A percentile compares a stretch with the other conserved stretches of the same genome.
These are phyloP conservation scores for Paramormyrops hopkinsi DNA, from an alignment of 2,797 vertebrate species.

Conservation along the genomic window DNA sequence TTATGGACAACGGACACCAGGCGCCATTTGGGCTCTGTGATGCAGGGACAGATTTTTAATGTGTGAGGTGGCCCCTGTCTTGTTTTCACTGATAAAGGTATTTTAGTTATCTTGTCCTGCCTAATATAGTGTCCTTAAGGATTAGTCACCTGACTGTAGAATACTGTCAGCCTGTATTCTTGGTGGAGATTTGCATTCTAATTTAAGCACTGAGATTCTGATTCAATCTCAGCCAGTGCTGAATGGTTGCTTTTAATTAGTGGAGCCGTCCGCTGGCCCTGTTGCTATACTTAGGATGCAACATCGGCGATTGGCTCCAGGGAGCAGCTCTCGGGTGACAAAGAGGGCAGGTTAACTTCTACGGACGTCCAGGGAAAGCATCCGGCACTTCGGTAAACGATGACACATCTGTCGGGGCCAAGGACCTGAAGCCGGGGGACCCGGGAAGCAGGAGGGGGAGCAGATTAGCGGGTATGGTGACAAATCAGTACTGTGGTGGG, in stretches of 20 bases:
- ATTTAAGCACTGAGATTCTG: background rate
- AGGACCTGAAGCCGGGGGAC: background rate
- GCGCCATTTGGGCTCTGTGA: background rate
- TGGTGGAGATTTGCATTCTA: conserved; percentile 12
- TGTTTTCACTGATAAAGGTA: conserved; percentile 14
- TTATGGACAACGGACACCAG: background rate
- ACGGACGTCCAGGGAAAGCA: background rate
- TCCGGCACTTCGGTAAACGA: background rate
- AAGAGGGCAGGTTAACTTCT: background rate
- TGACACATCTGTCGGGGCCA: conserved; percentile 17
- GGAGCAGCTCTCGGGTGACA: conserved; percentile 16
- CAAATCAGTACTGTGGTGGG: background rate
- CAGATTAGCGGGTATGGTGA: background rate
- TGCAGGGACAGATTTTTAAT: background rate
- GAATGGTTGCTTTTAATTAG: conserved; percentile 9
- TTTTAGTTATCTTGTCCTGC: conserved; percentile 6
- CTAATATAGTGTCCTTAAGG: conserved; percentile 7
- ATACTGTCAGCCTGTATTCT: background rate
- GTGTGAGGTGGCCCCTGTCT: background rate
- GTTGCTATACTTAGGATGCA: background rate
- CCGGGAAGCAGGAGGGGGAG: background rate
- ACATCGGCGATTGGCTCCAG: background rate
- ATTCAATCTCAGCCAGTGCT: background rate
- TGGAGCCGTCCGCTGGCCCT: background rate
- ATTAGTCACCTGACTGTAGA: background rate